Evolutionary conservation across 2,888 invertebrate species (phyloP).

Genomic region (Nemoura dubitans): DNA sequence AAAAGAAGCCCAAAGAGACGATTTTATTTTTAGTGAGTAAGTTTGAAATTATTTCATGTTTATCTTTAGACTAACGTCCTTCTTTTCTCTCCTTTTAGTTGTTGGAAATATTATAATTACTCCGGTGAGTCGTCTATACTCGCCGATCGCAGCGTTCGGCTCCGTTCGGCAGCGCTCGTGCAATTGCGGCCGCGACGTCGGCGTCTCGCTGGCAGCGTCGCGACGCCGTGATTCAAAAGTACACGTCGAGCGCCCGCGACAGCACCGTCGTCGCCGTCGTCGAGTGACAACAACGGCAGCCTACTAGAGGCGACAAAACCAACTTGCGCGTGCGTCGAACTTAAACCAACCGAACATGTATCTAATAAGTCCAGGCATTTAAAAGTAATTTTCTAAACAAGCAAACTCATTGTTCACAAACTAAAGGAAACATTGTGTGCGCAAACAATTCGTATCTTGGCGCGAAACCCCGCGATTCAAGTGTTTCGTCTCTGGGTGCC

Average conservation of each 20-base stretch:
- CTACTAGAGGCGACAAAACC: background rate
- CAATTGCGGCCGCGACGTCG: background rate
- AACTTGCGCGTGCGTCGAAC: background rate
- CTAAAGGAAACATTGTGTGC: no score
- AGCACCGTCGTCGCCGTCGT: background rate
- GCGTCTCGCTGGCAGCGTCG: background rate
- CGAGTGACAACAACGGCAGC: background rate
- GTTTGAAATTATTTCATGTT: background rate
- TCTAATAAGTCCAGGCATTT: background rate
- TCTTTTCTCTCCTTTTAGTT: background rate
- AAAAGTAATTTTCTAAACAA: no score
- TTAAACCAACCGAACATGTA: background rate
- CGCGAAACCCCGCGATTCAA: background rate
- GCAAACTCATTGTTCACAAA: no score
- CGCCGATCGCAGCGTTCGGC: background rate
- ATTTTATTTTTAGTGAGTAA: background rate
- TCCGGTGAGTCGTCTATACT: background rate
- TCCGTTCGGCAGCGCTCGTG: background rate
- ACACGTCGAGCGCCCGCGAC: background rate
- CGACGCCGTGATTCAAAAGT: background rate
- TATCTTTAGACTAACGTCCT: background rate
- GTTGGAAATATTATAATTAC: constrained; percentile 12
- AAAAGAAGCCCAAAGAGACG: background rate
- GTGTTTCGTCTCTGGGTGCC: background rate
- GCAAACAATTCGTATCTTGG: no score